A percentile compares a stretch with the other conserved stretches of the same genome.
phyloP scores from a whole-genome alignment of 2,888 invertebrate genomes.

The Trichacis sp. region DNA sequence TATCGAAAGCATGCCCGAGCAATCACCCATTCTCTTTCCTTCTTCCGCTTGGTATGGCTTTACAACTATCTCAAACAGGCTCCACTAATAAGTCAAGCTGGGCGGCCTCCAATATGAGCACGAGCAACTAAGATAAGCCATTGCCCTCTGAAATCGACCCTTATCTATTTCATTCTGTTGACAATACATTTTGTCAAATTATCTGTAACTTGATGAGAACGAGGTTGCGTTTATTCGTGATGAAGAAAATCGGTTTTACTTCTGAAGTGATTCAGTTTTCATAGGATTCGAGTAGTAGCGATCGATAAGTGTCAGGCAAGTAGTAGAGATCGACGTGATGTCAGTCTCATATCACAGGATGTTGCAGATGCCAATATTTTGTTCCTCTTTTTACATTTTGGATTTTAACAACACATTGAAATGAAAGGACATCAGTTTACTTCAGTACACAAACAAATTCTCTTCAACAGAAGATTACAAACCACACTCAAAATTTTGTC shows the following conservation, averaged over 20 bases:
- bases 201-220: too few species aligned
- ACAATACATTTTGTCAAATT: too few species aligned
- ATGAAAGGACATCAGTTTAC: too few species aligned
- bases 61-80: conserved; percentile 29
- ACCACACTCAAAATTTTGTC: too few species aligned
- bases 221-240: too few species aligned
- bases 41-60: conserved; percentile 31
- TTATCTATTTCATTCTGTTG: conserved; percentile 11
- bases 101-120: conserved; percentile 30
- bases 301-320: conserved; percentile 25
- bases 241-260: too few species aligned
- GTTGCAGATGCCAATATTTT: conserved; percentile 9
- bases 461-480: too few species aligned
- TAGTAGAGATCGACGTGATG: conserved; percentile 23
- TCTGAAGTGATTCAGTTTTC: too few species aligned
- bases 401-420: too few species aligned
- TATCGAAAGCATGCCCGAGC: conserved; percentile 50
- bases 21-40: conserved; percentile 36
- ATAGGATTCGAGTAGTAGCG: conserved; percentile 9
- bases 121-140: conserved; percentile 23
- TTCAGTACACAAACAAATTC: too few species aligned
- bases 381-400: conserved; percentile 14
- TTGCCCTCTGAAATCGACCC: conserved; percentile 29
- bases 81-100: conserved; percentile 19
- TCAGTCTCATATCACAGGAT: conserved; percentile 12